Base-by-base conservation (phyloP, 2,888 invertebrate species). In the Hipparchia semele region DNA sequence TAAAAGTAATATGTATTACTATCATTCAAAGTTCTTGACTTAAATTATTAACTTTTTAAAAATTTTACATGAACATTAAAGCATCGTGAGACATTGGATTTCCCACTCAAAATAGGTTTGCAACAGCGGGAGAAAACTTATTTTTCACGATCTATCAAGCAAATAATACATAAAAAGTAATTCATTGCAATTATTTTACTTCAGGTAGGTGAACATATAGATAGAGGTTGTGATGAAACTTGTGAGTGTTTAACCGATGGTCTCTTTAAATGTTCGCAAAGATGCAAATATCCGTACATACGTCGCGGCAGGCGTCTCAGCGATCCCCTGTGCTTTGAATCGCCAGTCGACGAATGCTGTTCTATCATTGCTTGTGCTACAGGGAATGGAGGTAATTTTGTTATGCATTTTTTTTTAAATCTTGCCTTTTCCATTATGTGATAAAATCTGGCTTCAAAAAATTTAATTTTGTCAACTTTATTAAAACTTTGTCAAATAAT, bases 271-370 rank as follows among this genome's bases (percentile, higher is more conserved):
- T 98, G 98, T 82, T 90, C 94, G n/a, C 96, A 96, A 0, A 94
- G 96, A 56, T 98, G 98, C 86, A 91, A 94, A 72, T 95, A 95
- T 23, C 96, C 96, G 0, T 96, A 95, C 78, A 95, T 97, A 78
- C 95, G 96, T 68, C 95, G 95, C 23, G 97, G 97, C 39, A 95
- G 95, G 81, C 94, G 94, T 73, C 89, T 95, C 73, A 94, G 94
- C 71, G 97, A 97, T 87, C 96, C 96, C 0, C 90, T 96, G 66
- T 98, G 98, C 83, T 95, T 95, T 74, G 97, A 97, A 83, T 95
- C 96, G 66, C 94, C 95, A 0, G 94, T 95, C 6, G 95, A 95
- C 54, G 96, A 96, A 70, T 96, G 97, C 84, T 96, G 96, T 74
- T 95, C 96, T 1, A 94, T 96, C 67, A 89, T 97, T 79, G 95